phyloP scores from a whole-genome alignment of 2,797 vertebrate genomes.

The Cyclura pinguis region DNA sequence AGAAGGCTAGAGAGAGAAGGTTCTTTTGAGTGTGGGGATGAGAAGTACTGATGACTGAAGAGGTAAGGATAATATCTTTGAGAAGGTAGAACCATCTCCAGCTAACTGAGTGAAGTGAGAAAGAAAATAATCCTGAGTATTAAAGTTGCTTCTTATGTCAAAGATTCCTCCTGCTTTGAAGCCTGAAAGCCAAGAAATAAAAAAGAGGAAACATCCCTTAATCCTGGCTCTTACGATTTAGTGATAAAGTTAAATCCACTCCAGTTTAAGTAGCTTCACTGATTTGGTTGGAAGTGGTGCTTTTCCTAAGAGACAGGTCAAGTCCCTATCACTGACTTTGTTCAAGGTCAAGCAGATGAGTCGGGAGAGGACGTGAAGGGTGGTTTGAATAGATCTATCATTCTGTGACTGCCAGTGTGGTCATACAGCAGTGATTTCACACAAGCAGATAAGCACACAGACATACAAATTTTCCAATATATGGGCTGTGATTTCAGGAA shows the following conservation, averaged over 20 bases:
- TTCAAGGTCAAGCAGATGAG: neutral
- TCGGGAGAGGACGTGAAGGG: neutral
- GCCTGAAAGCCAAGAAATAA: conserved; percentile 60
- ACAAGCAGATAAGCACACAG: neutral
- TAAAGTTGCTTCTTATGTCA: conserved; percentile 41
- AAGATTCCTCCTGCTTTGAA: conserved; percentile 58
- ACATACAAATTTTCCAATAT: no score
- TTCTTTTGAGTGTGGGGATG: neutral
- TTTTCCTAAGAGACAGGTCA: conserved; percentile 40
- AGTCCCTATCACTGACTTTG: neutral
- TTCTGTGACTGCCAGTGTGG: no score
- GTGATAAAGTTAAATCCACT: conserved; percentile 73
- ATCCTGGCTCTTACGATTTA: conserved; percentile 64
- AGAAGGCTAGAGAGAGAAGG: neutral
- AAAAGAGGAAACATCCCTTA: conserved; percentile 70
- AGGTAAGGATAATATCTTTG: conserved; percentile 29
- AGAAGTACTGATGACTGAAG: neutral
- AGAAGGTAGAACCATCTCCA: conserved; percentile 8
- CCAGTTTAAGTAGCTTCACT: conserved; percentile 67
- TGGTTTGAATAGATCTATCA: neutral
- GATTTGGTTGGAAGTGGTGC: conserved; percentile 53
- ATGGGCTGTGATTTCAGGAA: no score
- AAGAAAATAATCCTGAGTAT: conserved; percentile 48
- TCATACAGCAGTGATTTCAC: neutral
- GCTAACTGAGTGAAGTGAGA: neutral